phyloP scores from a whole-genome alignment of 2,797 vertebrate species.

The Hippopotamyrus pictus region DNA sequence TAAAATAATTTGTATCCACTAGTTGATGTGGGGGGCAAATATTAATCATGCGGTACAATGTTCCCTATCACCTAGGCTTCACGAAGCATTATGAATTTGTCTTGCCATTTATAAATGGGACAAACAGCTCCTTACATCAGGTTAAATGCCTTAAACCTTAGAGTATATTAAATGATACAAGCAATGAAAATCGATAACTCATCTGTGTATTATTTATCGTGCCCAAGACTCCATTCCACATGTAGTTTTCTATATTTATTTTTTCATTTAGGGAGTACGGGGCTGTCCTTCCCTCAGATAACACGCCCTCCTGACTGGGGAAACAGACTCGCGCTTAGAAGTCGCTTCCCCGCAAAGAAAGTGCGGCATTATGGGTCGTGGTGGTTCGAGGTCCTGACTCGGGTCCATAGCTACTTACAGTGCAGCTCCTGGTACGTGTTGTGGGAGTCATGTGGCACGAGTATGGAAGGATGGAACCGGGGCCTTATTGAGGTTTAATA shows the following conservation, averaged over 20 bases:
- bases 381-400: background rate
- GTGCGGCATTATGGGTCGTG: background rate
- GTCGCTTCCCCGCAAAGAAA: background rate
- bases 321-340: too few species aligned
- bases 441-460: background rate
- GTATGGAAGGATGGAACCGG: background rate
- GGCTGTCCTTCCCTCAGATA: background rate
- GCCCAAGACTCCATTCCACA: background rate
- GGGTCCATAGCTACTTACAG: background rate
- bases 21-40: background rate
- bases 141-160: slow-evolving; percentile 2
- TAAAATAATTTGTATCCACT: background rate
- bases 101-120: background rate
- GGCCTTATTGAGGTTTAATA: background rate
- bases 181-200: background rate
- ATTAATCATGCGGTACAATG: background rate
- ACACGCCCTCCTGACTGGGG: background rate
- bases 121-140: background rate
- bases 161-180: background rate
- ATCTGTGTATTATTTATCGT: background rate
- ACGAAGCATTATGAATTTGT: background rate
- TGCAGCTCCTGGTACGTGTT: background rate
- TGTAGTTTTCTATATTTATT: background rate
- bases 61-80: background rate
- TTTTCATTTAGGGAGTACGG: background rate